Percentiles rank a stretch among this genome's conserved stretches.
These are phyloP conservation scores for Coelinius sp. DNA, from an alignment of 2,888 invertebrate species.

Conservation along the genomic window DNA sequence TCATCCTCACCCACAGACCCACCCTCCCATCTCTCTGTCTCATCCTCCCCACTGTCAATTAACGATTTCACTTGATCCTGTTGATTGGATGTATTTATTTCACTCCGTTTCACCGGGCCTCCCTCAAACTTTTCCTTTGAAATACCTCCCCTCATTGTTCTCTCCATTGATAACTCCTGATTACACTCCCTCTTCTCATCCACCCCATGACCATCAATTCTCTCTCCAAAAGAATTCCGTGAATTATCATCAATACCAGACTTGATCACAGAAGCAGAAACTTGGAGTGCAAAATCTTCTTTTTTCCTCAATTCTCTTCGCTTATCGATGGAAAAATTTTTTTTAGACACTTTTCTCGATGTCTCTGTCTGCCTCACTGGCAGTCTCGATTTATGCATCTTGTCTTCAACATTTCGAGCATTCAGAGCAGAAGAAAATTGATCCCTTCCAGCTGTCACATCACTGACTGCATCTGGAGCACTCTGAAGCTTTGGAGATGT, in stretches of 20 bases:
- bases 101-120: neutral
- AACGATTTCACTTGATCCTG: neutral
- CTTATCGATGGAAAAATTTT: neutral
- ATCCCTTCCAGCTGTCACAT: neutral
- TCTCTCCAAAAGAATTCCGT: neutral
- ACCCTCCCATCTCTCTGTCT: neutral
- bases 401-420: neutral
- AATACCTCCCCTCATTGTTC: neutral
- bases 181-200: neutral
- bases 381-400: neutral
- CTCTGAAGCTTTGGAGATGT: neutral
- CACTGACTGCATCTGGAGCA: neutral
- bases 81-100: slow-evolving; percentile 6
- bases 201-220: neutral
- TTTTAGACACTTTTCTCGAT: slow-evolving; percentile 2
- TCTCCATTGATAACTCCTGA: neutral
- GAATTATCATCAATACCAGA: neutral
- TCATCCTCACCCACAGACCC: neutral
- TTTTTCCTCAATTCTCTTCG: neutral
- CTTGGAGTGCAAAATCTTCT: slow-evolving; percentile 21
- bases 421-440: neutral
- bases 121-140: neutral
- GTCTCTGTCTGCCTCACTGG: neutral
- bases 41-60: neutral
- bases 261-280: neutral